Percentiles rank a stretch among this genome's conserved stretches.
Evolutionary conservation across 2,797 vertebrate genomes (phyloP).

Genomic region (Psittacula derbiana): DNA sequence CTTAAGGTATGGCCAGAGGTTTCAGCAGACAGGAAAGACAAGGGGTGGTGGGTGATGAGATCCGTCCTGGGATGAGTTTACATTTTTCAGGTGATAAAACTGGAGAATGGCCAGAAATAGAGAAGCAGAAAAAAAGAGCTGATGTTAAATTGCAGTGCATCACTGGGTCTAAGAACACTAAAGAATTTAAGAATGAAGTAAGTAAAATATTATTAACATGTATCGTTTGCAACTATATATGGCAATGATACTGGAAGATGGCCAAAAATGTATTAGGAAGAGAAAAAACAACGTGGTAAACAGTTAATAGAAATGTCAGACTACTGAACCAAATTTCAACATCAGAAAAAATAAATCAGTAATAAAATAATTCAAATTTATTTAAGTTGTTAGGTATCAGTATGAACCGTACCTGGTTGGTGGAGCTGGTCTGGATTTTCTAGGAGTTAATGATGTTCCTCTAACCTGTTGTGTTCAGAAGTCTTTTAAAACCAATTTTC

Average conservation of each 20-base stretch:
- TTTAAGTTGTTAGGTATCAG: not conserved
- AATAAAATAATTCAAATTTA: not conserved
- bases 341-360: not conserved
- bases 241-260: not conserved
- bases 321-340: not conserved
- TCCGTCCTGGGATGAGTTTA: not conserved
- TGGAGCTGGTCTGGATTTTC: not conserved
- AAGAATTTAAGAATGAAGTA: not conserved
- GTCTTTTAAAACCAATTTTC: not conserved
- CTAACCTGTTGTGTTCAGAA: not conserved
- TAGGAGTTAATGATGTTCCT: not conserved
- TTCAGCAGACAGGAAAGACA: not conserved
- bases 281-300: not conserved
- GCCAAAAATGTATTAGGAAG: not conserved
- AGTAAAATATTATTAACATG: not conserved
- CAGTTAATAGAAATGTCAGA: not conserved
- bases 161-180: not conserved
- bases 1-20: not conserved
- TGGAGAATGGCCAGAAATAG: not conserved
- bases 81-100: conserved; percentile 6
- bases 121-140: not conserved
- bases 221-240: not conserved
- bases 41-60: not conserved
- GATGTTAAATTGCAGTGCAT: not conserved
- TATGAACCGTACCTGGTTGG: not conserved